These are phyloP conservation scores for Maylandia zebra DNA, from an alignment of 2,113 vertebrate genomes.

Conservation along the genomic window DNA sequence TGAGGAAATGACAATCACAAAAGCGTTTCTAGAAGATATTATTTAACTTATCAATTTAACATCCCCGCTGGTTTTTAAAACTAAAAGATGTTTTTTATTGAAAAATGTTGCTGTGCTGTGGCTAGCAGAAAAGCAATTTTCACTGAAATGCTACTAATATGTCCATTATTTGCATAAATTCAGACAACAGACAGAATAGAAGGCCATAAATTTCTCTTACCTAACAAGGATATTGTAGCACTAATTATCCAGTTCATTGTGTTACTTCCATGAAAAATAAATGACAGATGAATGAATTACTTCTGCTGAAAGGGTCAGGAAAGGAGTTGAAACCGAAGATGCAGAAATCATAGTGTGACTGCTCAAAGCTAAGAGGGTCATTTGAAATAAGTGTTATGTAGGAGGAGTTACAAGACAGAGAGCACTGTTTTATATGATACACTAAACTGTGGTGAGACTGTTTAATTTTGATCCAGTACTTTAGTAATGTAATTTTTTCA, in stretches of 20 bases:
- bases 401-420: background rate
- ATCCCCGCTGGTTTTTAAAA: background rate
- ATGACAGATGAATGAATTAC: background rate
- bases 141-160: background rate
- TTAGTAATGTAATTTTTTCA: background rate
- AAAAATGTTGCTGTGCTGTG: background rate
- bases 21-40: background rate
- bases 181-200: background rate
- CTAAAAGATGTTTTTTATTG: background rate
- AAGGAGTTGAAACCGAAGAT: background rate
- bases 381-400: slow-evolving; percentile 1
- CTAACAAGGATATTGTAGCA: background rate
- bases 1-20: background rate
- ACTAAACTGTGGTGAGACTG: background rate
- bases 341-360: background rate
- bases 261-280: background rate
- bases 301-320: background rate
- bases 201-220: slow-evolving; percentile 13
- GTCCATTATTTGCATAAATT: background rate
- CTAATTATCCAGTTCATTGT: slow-evolving; percentile 31
- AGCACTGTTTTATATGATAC: background rate
- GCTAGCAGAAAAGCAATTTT: background rate
- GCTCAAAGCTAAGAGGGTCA: background rate
- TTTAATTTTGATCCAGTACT: background rate
- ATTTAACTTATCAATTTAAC: background rate